Evolutionary conservation across 2,888 invertebrate species (phyloP).

Genomic region (Athetis lepigone): DNA sequence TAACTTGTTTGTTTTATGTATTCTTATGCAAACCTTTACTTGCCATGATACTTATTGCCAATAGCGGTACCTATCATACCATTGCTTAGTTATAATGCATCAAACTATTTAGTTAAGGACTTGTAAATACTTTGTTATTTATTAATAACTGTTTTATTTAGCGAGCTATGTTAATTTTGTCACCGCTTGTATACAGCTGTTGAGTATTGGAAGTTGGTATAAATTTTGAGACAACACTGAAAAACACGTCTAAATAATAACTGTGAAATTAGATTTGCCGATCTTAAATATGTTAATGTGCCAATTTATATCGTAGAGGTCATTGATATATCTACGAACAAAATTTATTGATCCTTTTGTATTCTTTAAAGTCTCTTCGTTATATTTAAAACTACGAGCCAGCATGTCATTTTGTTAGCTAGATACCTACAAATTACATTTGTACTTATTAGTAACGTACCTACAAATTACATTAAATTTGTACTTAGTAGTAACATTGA

Average conservation of each 20-base stretch:
- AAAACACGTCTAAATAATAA: background rate
- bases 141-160: slow-evolving; percentile 58
- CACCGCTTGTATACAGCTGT: slow-evolving; percentile 35
- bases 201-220: background rate
- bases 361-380: background rate
- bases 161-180: slow-evolving; percentile 24
- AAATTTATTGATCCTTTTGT: slow-evolving; percentile 5
- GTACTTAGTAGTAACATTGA: slow-evolving; percentile 24
- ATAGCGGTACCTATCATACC: slow-evolving; percentile 60
- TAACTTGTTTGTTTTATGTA: slow-evolving; percentile 28
- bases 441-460: slow-evolving; percentile 30
- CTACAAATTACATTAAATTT: slow-evolving; percentile 26
- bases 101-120: slow-evolving; percentile 50
- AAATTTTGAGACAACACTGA: slow-evolving; percentile 6
- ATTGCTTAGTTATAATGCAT: slow-evolving; percentile 61
- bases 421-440: slow-evolving; percentile 23
- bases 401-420: slow-evolving; percentile 40
- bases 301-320: background rate
- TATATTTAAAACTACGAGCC: slow-evolving; percentile 11
- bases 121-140: slow-evolving; percentile 67
- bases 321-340: background rate
- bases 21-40: slow-evolving; percentile 52
- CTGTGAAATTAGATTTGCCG: background rate
- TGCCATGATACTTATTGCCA: slow-evolving; percentile 64
- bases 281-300: background rate